Conservation (phyloP, 2,113 vertebrate species). For the Lasiurus borealis region DNA sequence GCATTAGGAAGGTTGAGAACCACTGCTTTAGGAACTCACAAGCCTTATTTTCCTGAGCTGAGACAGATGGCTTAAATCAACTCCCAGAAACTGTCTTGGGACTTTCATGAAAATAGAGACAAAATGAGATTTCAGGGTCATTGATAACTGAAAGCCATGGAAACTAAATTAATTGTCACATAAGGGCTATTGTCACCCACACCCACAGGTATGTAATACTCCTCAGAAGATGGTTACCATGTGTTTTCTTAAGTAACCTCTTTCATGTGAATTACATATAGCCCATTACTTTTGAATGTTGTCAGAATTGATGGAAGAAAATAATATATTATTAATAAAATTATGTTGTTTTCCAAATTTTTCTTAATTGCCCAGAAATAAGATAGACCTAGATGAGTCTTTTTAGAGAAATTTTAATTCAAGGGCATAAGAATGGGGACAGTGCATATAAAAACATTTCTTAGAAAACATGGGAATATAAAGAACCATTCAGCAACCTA, state of each 20-base stretch:
- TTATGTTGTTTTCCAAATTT: neutral
- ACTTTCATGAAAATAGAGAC: slow-evolving; percentile 51
- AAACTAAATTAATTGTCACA: slow-evolving; percentile 68
- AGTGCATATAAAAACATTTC: neutral
- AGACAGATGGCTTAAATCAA: slow-evolving; percentile 61
- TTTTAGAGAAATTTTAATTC: slow-evolving; percentile 31
- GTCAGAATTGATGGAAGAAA: neutral
- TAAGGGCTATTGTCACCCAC: neutral
- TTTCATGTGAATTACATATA: neutral
- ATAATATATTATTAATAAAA: neutral
- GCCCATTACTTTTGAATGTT: neutral
- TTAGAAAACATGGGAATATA: neutral
- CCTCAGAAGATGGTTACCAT: neutral
- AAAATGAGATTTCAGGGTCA: slow-evolving; percentile 69
- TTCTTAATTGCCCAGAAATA: neutral
- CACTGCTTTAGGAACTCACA: neutral
- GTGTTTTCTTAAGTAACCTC: neutral
- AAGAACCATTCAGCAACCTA: neutral
- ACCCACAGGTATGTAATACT: neutral
- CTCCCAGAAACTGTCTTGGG: slow-evolving; percentile 8
- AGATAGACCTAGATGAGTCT: neutral
- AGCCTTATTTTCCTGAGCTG: slow-evolving; percentile 37
- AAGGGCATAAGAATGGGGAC: neutral
- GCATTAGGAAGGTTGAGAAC: too few relatives aligned
- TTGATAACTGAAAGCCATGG: slow-evolving; percentile 57